Evolutionary conservation across 2,797 vertebrate species (phyloP).

Genomic region (Fratercula arctica): DNA sequence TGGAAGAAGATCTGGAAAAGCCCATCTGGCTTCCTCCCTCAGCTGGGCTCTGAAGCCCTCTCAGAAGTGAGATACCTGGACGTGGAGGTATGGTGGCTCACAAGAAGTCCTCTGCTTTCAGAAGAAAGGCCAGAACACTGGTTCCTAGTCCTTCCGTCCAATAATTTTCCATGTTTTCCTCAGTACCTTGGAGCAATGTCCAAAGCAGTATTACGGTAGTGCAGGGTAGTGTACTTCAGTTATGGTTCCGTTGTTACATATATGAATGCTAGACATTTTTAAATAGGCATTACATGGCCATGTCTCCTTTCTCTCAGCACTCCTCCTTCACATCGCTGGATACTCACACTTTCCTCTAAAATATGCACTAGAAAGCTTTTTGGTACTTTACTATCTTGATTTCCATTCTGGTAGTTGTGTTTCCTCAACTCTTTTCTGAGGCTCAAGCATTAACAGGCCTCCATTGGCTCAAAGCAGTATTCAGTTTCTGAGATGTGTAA

Average conservation of each 20-base stretch:
- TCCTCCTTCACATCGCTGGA: background rate
- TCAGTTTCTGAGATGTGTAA: background rate
- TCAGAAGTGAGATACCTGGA: background rate
- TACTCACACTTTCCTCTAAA: background rate
- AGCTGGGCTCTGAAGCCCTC: background rate
- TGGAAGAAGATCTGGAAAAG: background rate
- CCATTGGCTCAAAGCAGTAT: background rate
- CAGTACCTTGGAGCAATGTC: background rate
- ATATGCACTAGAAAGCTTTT: background rate
- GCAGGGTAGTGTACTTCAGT: background rate
- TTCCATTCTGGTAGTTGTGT: background rate
- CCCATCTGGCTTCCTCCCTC: background rate
- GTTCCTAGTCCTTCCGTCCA: background rate
- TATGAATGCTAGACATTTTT: background rate
- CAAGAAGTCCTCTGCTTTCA: background rate
- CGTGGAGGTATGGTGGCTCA: background rate
- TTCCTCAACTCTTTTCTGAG: background rate
- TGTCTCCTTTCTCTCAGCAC: background rate
- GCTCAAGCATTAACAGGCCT: background rate
- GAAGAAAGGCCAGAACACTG: background rate
- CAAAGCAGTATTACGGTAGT: background rate
- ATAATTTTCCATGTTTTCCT: background rate
- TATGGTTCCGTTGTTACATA: background rate
- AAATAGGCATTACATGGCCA: background rate
- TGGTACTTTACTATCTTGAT: background rate